Conservation (phyloP, 2,888 invertebrate genomes). For the Euproctis similis region DNA sequence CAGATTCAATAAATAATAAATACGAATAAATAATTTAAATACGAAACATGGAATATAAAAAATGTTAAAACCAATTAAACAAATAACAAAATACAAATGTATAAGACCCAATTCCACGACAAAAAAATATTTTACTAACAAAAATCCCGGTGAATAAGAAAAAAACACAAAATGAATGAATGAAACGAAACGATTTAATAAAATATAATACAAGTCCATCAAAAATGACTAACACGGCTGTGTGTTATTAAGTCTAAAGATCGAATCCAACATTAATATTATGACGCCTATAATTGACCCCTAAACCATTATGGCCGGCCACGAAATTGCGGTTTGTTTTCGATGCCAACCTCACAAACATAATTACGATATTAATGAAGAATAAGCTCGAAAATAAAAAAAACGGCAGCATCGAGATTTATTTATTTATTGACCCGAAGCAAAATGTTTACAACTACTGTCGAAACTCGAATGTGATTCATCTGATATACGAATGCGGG, state of each 20-base stretch:
- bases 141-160: constrained; percentile 7
- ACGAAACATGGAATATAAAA: no score
- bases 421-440: constrained; percentile 65
- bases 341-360: constrained; percentile 61
- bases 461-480: constrained; percentile 24
- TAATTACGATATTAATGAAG: constrained; percentile 62
- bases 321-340: constrained; percentile 66
- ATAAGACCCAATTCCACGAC: no score
- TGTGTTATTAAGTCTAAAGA: constrained; percentile 30
- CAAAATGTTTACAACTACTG: constrained; percentile 32
- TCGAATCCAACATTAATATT: constrained; percentile 49
- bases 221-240: constrained; percentile 34
- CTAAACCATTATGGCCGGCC: constrained; percentile 60
- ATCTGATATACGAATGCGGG: no score
- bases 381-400: constrained; percentile 61
- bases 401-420: constrained; percentile 55
- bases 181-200: constrained; percentile 19
- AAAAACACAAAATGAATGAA: constrained; percentile 7
- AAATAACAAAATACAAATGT: constrained; percentile 1
- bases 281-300: constrained; percentile 69
- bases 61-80: no score
- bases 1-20: no score
- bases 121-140: no score
- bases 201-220: constrained; percentile 22
- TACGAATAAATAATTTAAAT: no score